phyloP scores from a whole-genome alignment of 2,888 invertebrate genomes.

The Conops quadrifasciatus region DNA sequence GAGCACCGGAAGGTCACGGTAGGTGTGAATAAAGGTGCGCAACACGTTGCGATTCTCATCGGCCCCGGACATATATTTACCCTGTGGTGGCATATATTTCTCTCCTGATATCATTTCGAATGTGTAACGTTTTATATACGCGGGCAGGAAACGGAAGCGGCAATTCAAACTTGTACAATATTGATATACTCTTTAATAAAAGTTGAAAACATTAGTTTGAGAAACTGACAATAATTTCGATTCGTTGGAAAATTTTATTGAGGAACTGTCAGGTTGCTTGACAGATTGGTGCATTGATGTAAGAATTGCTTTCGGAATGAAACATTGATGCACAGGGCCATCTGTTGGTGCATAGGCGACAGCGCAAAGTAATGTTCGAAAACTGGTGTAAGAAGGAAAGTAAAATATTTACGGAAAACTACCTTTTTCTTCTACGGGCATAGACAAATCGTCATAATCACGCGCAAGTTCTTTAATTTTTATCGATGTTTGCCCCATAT shows the following conservation, averaged over 20 bases:
- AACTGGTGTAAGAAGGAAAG: not conserved
- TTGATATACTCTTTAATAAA: not conserved
- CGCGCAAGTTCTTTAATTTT: too few relatives aligned
- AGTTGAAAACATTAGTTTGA: slow-evolving; percentile 18
- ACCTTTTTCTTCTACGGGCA: too few relatives aligned
- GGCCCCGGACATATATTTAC: slow-evolving; percentile 52
- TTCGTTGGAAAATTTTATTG: slow-evolving; percentile 49
- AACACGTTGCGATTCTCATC: slow-evolving; percentile 59
- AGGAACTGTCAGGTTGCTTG: slow-evolving; percentile 58
- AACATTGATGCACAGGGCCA: slow-evolving; percentile 9
- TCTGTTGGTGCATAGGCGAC: slow-evolving; percentile 7
- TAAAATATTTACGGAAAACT: not conserved
- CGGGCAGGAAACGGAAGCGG: slow-evolving; percentile 30
- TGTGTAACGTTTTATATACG: slow-evolving; percentile 5
- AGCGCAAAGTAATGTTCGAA: not conserved
- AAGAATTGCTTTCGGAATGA: slow-evolving; percentile 36
- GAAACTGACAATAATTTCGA: slow-evolving; percentile 26
- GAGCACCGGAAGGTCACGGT: slow-evolving; percentile 58
- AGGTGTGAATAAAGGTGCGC: slow-evolving; percentile 59
- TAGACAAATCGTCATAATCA: too few relatives aligned
- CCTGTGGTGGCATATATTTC: slow-evolving; percentile 44
- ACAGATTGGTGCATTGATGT: slow-evolving; percentile 58
- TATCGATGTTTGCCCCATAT: too few relatives aligned
- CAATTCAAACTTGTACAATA: not conserved
- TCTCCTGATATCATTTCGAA: slow-evolving; percentile 39